Percentiles rank a stretch among this genome's conserved stretches.
These are phyloP conservation scores for Choristoneura fumiferana DNA, from an alignment of 1,140 invertebrate species.

Conservation along the genomic window DNA sequence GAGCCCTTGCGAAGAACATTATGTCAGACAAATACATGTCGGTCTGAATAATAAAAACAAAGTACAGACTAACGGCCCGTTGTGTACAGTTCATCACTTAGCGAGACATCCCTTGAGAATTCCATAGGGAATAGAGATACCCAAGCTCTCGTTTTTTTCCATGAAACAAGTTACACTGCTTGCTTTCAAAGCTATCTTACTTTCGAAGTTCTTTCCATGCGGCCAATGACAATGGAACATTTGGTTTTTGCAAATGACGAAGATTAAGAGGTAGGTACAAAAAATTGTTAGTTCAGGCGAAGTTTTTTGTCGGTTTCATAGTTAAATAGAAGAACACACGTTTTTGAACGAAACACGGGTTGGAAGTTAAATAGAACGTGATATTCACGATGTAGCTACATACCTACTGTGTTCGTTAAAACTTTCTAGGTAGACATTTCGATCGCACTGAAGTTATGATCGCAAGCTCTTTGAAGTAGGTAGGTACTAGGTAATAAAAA, in stretches of 20 bases:
- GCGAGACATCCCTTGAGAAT: background rate
- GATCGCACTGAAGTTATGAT: too few relatives aligned
- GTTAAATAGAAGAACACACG: constrained; percentile 5
- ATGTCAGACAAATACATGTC: background rate
- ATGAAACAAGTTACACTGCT: background rate
- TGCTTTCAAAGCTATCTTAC: background rate
- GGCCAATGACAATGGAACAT: background rate
- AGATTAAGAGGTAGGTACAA: background rate
- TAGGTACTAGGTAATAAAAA: too few relatives aligned
- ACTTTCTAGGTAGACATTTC: too few relatives aligned
- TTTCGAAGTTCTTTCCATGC: background rate
- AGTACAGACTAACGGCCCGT: background rate
- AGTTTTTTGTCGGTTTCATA: background rate
- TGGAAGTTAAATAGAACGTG: too few relatives aligned
- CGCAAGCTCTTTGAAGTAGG: too few relatives aligned
- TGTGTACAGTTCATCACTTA: constrained; percentile 8
- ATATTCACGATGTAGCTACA: too few relatives aligned
- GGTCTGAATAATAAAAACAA: constrained; percentile 15
- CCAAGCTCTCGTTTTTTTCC: background rate
- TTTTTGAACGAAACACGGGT: background rate
- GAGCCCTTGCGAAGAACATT: background rate
- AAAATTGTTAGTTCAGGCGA: background rate
- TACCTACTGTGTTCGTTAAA: too few relatives aligned
- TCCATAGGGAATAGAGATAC: background rate
- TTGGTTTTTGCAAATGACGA: background rate